Conservation (phyloP, 2,797 vertebrate species). For the Natrix natrix region DNA sequence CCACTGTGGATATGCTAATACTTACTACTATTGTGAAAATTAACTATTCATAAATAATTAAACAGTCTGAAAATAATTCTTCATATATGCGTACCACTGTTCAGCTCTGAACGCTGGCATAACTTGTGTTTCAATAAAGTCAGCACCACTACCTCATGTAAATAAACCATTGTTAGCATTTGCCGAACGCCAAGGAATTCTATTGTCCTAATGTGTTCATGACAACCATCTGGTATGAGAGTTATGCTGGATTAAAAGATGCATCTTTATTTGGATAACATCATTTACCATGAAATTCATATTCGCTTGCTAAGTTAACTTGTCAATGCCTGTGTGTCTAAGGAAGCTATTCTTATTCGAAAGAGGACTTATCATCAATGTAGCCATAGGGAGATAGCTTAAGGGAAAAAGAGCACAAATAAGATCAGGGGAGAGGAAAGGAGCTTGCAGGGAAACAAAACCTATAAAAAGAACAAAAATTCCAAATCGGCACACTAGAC, state of each 20-base stretch:
- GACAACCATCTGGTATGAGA: slow-evolving; percentile 54
- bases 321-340: slow-evolving; percentile 56
- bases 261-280: slow-evolving; percentile 59
- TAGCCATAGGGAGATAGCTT: not conserved
- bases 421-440: no score
- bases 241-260: slow-evolving; percentile 61
- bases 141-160: slow-evolving; percentile 4
- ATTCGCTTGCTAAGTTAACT: slow-evolving; percentile 50
- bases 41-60: slow-evolving; percentile 34
- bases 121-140: not conserved
- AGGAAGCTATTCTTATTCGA: slow-evolving; percentile 51
- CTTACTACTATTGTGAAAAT: slow-evolving; percentile 1
- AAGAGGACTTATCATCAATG: slow-evolving; percentile 13
- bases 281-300: slow-evolving; percentile 29
- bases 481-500: slow-evolving; percentile 1
- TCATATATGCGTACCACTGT: not conserved
- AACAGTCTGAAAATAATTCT: slow-evolving; percentile 44
- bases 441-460: not conserved
- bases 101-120: not conserved
- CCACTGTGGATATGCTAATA: not conserved
- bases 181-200: slow-evolving; percentile 48
- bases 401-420: not conserved
- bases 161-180: slow-evolving; percentile 44
- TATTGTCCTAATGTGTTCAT: slow-evolving; percentile 44
- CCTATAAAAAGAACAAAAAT: not conserved